These are phyloP conservation scores for Euwallacea fornicatus DNA, from an alignment of 1,140 invertebrate species.

Conservation along the genomic window DNA sequence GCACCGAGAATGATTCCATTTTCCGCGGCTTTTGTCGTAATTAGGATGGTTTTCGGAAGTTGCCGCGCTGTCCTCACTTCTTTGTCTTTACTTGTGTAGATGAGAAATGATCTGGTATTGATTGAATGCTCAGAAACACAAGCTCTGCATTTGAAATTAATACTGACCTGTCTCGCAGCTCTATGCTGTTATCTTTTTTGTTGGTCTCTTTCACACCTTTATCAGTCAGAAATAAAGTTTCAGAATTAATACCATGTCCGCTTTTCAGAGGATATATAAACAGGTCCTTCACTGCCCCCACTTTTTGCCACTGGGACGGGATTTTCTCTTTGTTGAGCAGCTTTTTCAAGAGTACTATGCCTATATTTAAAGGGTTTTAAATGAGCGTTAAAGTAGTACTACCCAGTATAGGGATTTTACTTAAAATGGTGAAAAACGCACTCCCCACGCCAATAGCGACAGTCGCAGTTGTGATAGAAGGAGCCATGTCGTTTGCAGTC, in stretches of 20 bases:
- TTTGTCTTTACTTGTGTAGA: constrained; percentile 43
- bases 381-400: no score
- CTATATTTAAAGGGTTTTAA: no score
- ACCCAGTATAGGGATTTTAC: no score
- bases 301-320: constrained; percentile 42
- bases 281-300: constrained; percentile 45
- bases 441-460: no score
- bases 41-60: constrained; percentile 38
- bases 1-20: constrained; percentile 27
- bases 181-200: constrained; percentile 30
- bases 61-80: constrained; percentile 46
- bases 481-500: no score
- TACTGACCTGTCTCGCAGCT: constrained; percentile 45
- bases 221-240: constrained; percentile 42
- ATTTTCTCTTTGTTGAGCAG: constrained; percentile 23
- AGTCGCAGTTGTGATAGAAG: no score
- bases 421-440: no score
- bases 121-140: neutral
- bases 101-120: constrained; percentile 41
- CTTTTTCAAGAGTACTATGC: constrained; percentile 7
- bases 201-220: constrained; percentile 40
- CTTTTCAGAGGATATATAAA: constrained; percentile 51
- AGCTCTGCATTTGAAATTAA: neutral
- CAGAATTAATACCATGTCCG: constrained; percentile 41
- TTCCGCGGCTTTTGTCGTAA: constrained; percentile 19